Base-by-base conservation (phyloP, 2,113 vertebrate genomes). In the Nibea coibor region DNA sequence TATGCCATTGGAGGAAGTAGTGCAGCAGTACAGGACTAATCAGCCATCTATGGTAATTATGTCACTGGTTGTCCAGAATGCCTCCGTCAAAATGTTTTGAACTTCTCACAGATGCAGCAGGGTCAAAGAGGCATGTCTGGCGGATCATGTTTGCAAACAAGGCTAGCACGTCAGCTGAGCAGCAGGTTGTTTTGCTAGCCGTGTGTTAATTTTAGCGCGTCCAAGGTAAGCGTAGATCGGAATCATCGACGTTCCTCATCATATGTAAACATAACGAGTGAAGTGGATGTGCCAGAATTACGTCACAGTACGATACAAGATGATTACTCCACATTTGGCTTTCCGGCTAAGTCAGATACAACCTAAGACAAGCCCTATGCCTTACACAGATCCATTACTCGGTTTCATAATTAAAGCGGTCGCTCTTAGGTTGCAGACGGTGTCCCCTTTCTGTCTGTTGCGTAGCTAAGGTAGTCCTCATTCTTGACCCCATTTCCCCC, bases 401-500 rank as follows among this genome's bases (percentile, higher is more conserved):
- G 53, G 81, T 93, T 94, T 90, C 84, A 92, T 92, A 90, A 94
- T 90, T 85, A 72, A 92, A 82, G 77, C 69, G 35, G 76, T 5
- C 22, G 78, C 65, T 85, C 80, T 92, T 61, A 9, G 72, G 82
- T 92, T 94, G 72, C 87, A 86, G 53, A 85, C 50, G 24, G 43
- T 84, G 61, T 90, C 61, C 64, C 43, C 43, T 67, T 84, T 72
- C 83, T 80, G 78, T 62, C 72, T 78, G 42, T 24, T 66, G 19
- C 11, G 1, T 51, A 57, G 56, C 62, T 61, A 45, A 17, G 54
- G 62, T 28, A 47, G 51, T 61, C 65, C 31, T 15, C 62, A 31
- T 74, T 82, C 79, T 79, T 92, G 74, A 93, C 80, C 91, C 68
- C 67, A 51, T 82, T 90, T 76, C 26, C 3, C 53, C 54, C 80